phyloP scores from a whole-genome alignment of 23 tunicate genomes.

The Styela plicata region DNA sequence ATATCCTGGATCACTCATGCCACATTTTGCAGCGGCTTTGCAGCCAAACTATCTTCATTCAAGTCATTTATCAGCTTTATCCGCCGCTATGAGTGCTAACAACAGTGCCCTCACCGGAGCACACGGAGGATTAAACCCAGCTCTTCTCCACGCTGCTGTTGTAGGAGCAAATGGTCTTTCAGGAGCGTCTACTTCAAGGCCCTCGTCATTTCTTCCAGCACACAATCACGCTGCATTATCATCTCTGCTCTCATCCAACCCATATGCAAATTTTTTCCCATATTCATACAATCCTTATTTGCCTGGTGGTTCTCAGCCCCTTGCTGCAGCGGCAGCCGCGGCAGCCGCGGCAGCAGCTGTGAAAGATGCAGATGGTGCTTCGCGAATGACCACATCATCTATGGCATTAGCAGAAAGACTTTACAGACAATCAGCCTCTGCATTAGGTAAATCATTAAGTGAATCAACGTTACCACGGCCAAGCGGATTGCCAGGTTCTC shows the following conservation, averaged over 20 bases:
- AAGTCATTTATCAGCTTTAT: conserved; percentile 60
- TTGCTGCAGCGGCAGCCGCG: conserved; percentile 58
- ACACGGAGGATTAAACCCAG: conserved; percentile 55
- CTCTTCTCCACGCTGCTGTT: conserved; percentile 72
- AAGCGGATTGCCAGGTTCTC: conserved; percentile 16
- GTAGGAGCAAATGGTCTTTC: conserved; percentile 39
- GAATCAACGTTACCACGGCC: conserved; percentile 34
- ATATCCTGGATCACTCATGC: conserved; percentile 57
- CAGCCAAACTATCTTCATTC: conserved; percentile 66
- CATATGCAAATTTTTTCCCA: conserved; percentile 80
- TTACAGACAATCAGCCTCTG: conserved; percentile 55
- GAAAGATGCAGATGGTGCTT: conserved; percentile 33
- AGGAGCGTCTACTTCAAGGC: conserved; percentile 34
- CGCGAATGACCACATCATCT: conserved; percentile 35
- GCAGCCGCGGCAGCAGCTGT: conserved; percentile 55
- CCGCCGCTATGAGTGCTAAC: conserved; percentile 49
- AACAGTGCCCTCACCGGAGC: conserved; percentile 35
- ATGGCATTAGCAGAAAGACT: conserved; percentile 60
- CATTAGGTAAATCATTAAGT: conserved; percentile 13
- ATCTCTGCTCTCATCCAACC: conserved; percentile 58
- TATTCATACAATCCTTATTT: conserved; percentile 38
- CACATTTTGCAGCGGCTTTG: conserved; percentile 55
- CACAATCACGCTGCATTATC: conserved; percentile 34
- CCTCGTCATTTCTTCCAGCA: conserved; percentile 27
- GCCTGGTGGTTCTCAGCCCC: neutral